These are phyloP conservation scores for Onthophagus taurus DNA, from an alignment of 1,140 invertebrate genomes.

Conservation along the genomic window DNA sequence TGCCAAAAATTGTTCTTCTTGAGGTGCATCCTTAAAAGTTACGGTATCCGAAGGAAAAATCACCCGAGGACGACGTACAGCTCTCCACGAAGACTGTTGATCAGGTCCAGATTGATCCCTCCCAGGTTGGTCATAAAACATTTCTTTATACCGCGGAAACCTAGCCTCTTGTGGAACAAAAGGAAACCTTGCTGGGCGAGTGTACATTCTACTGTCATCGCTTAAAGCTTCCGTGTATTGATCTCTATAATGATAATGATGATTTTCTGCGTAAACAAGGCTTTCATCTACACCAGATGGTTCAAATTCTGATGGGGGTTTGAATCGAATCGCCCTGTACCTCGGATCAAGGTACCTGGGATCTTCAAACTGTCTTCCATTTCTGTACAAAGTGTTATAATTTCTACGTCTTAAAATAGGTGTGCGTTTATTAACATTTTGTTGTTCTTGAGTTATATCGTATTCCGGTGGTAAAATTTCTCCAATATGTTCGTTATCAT, in stretches of 20 bases:
- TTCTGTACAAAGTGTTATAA: background rate
- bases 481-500: constrained; percentile 33
- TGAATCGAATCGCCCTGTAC: constrained; percentile 8
- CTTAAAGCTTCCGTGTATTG: background rate
- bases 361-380: constrained; percentile 1
- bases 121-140: constrained; percentile 6
- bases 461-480: constrained; percentile 33
- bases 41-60: constrained; percentile 37
- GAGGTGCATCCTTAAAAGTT: constrained; percentile 30
- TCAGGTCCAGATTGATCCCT: constrained; percentile 1
- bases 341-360: constrained; percentile 3
- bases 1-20: constrained; percentile 30
- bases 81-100: constrained; percentile 18
- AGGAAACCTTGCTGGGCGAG: background rate
- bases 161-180: constrained; percentile 1
- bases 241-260: constrained; percentile 9
- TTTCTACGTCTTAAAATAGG: background rate
- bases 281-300: background rate
- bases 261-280: background rate
- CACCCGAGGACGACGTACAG: constrained; percentile 31
- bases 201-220: constrained; percentile 3
- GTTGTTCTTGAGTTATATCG: constrained; percentile 5
- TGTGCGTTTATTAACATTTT: background rate
- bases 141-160: constrained; percentile 5
- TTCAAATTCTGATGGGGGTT: constrained; percentile 2